Percentiles rank a stretch among this genome's conserved stretches.
phyloP scores from a whole-genome alignment of 2,797 vertebrate genomes.

The Chanos chanos region DNA sequence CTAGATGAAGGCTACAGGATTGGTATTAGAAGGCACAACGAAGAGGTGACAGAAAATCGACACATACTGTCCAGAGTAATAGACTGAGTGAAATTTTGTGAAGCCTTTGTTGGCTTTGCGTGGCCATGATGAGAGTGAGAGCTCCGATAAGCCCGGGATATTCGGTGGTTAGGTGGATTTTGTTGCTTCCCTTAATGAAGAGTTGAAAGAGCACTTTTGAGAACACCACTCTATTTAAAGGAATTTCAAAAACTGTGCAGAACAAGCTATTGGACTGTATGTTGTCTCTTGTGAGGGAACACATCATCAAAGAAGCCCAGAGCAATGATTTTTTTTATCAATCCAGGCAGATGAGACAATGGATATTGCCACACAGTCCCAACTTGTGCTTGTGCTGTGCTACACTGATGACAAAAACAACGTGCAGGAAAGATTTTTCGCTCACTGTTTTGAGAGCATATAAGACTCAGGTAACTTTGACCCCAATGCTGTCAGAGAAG shows the following conservation, averaged over 20 bases:
- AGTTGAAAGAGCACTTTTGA: conserved; percentile 24
- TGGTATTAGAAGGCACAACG: too few species aligned
- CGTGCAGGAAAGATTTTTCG: conserved; percentile 3
- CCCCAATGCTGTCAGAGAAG: neutral
- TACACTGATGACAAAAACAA: conserved; percentile 29
- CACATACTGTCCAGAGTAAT: too few species aligned
- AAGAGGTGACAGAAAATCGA: too few species aligned
- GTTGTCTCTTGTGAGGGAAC: conserved; percentile 12
- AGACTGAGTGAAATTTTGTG: too few species aligned
- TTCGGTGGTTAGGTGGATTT: conserved; percentile 21
- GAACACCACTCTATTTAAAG: conserved; percentile 21
- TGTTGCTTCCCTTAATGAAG: conserved; percentile 27
- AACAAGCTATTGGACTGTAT: conserved; percentile 24
- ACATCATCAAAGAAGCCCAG: conserved; percentile 8
- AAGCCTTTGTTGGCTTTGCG: neutral
- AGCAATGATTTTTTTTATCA: conserved; percentile 8
- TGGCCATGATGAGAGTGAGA: conserved; percentile 4
- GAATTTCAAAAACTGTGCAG: conserved; percentile 26
- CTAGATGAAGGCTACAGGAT: too few species aligned
- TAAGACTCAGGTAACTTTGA: conserved; percentile 3
- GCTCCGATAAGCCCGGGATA: neutral
- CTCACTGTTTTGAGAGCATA: neutral
- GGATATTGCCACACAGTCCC: conserved; percentile 18
- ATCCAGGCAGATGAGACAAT: conserved; percentile 21
- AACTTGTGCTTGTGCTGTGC: conserved; percentile 31